Percentiles rank a stretch among this genome's conserved stretches.
Conservation (phyloP, 2,888 invertebrate genomes). For the Cryptosula pallasiana region DNA sequence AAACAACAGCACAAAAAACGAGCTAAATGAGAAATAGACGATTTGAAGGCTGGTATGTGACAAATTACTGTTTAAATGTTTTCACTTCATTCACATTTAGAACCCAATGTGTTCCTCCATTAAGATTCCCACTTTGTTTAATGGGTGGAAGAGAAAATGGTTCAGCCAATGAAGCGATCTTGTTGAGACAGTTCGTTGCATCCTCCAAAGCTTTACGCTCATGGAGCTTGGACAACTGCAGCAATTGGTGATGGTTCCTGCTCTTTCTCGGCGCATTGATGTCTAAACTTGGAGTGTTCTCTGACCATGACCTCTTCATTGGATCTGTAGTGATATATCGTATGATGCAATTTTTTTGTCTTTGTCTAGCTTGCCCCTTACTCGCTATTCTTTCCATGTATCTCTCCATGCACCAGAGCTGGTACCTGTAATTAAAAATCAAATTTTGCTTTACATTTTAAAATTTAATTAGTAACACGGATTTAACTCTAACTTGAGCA, state of each 20-base stretch:
- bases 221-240: neutral
- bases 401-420: neutral
- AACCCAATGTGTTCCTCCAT: neutral
- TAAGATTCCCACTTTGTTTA: neutral
- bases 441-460: too few species aligned
- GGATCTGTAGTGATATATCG: neutral
- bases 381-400: neutral
- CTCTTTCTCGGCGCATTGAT: neutral
- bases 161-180: neutral
- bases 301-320: conserved; percentile 22
- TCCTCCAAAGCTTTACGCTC: neutral
- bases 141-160: conserved; percentile 4
- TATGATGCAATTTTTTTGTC: neutral
- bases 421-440: too few species aligned
- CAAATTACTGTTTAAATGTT: too few species aligned
- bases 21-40: too few species aligned
- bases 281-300: neutral
- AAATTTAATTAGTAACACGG: too few species aligned
- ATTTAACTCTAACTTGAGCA: too few species aligned
- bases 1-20: too few species aligned
- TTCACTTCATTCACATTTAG: too few species aligned
- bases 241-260: neutral
- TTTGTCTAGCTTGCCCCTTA: neutral
- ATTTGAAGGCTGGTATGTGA: too few species aligned
- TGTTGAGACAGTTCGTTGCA: neutral